Evolutionary conservation across 2,888 invertebrate species (phyloP).

Genomic region (Cetonia aurata): DNA sequence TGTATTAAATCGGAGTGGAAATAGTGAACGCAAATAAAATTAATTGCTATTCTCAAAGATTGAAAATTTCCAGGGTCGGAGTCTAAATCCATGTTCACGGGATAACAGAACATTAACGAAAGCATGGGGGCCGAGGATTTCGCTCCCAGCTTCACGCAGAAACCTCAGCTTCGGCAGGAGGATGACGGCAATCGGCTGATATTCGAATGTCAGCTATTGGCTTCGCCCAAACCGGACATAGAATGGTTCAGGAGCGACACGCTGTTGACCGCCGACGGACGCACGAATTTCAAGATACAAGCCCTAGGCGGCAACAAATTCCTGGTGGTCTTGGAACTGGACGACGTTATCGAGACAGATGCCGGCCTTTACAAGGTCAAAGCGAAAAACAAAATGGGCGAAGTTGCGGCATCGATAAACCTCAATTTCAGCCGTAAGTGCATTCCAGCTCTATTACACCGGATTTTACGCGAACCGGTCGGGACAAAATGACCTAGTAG

Average conservation of each 20-base stretch:
- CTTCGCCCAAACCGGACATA: constrained; percentile 90
- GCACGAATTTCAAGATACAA: constrained; percentile 91
- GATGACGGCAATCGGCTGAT: constrained; percentile 95
- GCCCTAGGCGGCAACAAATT: constrained; percentile 88
- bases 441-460: constrained; percentile 23
- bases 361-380: constrained; percentile 97
- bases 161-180: constrained; percentile 96
- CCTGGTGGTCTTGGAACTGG: constrained; percentile 91
- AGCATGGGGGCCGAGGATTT: constrained; percentile 92
- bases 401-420: constrained; percentile 96
- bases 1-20: background rate
- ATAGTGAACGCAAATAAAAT: constrained; percentile 11
- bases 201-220: constrained; percentile 92
- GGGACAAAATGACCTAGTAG: constrained; percentile 10
- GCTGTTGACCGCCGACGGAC: constrained; percentile 83
- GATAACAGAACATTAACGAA: constrained; percentile 57
- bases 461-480: constrained; percentile 10
- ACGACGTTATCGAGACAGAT: constrained; percentile 95
- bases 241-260: constrained; percentile 93
- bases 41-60: constrained; percentile 30
- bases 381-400: constrained; percentile 97
- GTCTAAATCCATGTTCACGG: constrained; percentile 65
- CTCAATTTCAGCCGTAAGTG: constrained; percentile 98
- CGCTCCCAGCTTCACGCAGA: constrained; percentile 98
- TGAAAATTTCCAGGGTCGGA: constrained; percentile 59